Evolutionary conservation across 1,140 invertebrate genomes (phyloP).

Genomic region (Drosophila rhopaloa): DNA sequence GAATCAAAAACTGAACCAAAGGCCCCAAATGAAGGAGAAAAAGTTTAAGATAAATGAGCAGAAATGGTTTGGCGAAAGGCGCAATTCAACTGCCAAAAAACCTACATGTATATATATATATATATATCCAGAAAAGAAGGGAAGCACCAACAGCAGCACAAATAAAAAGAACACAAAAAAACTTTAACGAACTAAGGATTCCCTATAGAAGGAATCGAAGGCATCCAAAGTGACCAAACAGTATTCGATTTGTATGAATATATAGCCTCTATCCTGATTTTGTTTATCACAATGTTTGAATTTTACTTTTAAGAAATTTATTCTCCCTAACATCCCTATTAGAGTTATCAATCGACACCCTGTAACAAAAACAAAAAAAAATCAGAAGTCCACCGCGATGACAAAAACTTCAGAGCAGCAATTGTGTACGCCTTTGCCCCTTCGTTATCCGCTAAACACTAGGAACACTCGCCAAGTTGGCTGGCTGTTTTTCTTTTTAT

Average conservation of each 20-base stretch:
- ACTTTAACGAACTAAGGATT: conserved; percentile 3
- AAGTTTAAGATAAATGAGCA: conserved; percentile 79
- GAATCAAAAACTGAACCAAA: conserved; percentile 31
- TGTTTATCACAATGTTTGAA: too few relatives aligned
- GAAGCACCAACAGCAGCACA: conserved; percentile 13
- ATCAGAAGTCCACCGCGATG: conserved; percentile 60
- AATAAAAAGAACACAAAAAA: conserved; percentile 43
- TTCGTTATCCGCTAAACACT: conserved; percentile 12
- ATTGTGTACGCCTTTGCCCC: conserved; percentile 5
- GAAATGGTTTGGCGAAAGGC: conserved; percentile 80
- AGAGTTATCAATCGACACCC: background rate
- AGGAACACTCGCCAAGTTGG: conserved; percentile 56
- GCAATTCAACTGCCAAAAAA: conserved; percentile 77
- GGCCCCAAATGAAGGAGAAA: conserved; percentile 71
- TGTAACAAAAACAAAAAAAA: conserved; percentile 7
- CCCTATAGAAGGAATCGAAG: background rate
- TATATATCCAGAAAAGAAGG: conserved; percentile 12
- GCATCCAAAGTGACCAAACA: too few relatives aligned
- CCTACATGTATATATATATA: background rate
- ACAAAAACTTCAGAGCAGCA: conserved; percentile 14
- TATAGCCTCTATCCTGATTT: too few relatives aligned
- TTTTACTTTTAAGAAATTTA: too few relatives aligned
- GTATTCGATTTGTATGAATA: too few relatives aligned
- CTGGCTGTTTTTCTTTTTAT: conserved; percentile 7
- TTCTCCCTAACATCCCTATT: background rate